A percentile compares a stretch with the other conserved stretches of the same genome.
phyloP scores from a whole-genome alignment of 2,113 vertebrate species.

The Xenotilapia caudafasciata region DNA sequence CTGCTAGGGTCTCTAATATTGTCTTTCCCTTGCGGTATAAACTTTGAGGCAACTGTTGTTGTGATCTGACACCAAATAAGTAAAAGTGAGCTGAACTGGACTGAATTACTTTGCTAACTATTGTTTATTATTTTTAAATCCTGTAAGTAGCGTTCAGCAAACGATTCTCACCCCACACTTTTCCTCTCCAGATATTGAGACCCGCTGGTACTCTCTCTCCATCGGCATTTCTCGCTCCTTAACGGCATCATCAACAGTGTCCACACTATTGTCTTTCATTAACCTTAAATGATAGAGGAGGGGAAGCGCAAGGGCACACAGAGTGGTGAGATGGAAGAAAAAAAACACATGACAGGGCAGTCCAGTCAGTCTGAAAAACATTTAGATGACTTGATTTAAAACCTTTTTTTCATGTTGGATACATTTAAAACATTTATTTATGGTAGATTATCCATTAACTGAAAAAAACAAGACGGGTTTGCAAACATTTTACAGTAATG shows the following conservation, averaged over 20 bases:
- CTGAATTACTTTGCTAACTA: background rate
- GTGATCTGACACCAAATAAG: no score
- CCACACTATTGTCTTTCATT: conserved; percentile 77
- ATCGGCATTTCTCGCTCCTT: conserved; percentile 71
- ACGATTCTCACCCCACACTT: conserved; percentile 85
- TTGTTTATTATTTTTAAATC: background rate
- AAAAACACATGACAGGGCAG: background rate
- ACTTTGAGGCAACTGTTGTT: background rate
- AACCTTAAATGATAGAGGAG: conserved; percentile 54
- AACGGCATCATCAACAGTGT: conserved; percentile 71
- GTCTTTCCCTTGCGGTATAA: background rate
- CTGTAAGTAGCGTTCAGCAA: background rate
- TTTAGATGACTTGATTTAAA: background rate
- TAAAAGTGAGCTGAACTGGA: background rate
- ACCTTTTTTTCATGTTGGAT: background rate
- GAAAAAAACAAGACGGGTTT: background rate
- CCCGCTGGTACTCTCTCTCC: conserved; percentile 87
- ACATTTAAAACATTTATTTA: background rate
- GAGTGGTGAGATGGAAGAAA: background rate
- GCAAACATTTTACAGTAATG: background rate
- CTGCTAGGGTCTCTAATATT: background rate
- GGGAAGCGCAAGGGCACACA: background rate
- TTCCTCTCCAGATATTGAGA: conserved; percentile 92
- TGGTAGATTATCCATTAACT: background rate
- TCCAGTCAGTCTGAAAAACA: background rate